phyloP scores from a whole-genome alignment of 2,888 invertebrate species.

The Pristionchus exspectatus region DNA sequence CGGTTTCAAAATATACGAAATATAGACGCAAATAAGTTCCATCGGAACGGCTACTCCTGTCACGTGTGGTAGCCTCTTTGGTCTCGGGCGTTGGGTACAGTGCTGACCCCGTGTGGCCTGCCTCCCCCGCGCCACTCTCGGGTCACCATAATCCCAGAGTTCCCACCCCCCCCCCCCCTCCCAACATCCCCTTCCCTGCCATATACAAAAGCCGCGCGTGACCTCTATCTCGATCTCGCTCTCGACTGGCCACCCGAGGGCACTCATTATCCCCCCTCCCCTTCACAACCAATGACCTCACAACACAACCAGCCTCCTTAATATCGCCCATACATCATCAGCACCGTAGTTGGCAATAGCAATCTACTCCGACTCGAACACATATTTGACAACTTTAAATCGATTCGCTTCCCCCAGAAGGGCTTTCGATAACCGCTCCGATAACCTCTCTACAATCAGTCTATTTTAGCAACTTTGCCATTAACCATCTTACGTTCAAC shows the following conservation, averaged over 20 bases:
- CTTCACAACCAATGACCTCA: neutral
- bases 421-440: too few species aligned
- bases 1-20: too few species aligned
- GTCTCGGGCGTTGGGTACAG: neutral
- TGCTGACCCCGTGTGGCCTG: neutral
- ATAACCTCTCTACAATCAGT: too few species aligned
- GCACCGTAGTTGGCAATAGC: too few species aligned
- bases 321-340: too few species aligned
- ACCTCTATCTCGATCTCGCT: neutral
- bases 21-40: neutral
- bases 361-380: too few species aligned
- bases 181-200: neutral
- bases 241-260: neutral
- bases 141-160: neutral
- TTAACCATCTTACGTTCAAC: too few species aligned
- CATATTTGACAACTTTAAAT: too few species aligned
- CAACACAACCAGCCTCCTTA: too few species aligned
- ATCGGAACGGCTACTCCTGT: neutral
- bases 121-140: neutral
- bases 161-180: constrained; percentile 4
- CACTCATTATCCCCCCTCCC: neutral
- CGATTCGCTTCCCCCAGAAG: too few species aligned
- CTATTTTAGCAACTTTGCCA: neutral
- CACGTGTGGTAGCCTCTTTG: constrained; percentile 14
- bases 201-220: constrained; percentile 11